A percentile compares a stretch with the other conserved stretches of the same genome.
phyloP scores from a whole-genome alignment of 1,140 invertebrate species.

The Cotesia typhae region DNA sequence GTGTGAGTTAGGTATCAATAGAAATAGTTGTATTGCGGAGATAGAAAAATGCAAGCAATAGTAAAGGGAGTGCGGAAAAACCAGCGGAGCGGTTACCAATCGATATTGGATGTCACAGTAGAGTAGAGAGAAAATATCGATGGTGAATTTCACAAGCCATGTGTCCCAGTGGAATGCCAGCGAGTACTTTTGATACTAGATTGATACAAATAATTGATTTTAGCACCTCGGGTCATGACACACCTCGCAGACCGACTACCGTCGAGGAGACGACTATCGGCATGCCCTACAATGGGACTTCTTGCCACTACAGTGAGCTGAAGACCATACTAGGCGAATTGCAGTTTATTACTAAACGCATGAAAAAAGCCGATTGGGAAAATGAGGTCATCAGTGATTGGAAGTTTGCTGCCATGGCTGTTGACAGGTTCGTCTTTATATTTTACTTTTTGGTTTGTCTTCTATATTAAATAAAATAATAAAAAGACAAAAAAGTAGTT shows the following conservation, averaged over 20 bases:
- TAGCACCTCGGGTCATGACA: conserved; percentile 68
- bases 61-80: no score
- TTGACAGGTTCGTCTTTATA: conserved; percentile 76
- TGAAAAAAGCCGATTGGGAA: conserved; percentile 89
- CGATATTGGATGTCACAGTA: no score
- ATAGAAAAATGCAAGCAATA: no score
- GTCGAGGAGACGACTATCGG: conserved; percentile 68
- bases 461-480: conserved; percentile 23
- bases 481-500: neutral
- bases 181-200: neutral
- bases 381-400: conserved; percentile 95
- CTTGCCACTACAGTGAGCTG: conserved; percentile 70
- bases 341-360: conserved; percentile 90
- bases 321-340: conserved; percentile 90
- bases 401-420: conserved; percentile 99
- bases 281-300: conserved; percentile 65
- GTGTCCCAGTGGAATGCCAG: neutral
- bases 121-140: conserved; percentile 6
- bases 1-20: no score
- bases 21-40: no score
- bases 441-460: conserved; percentile 9
- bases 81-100: no score
- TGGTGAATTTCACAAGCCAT: neutral
- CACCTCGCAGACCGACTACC: conserved; percentile 64
- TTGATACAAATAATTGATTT: conserved; percentile 35